phyloP scores from a whole-genome alignment of 2,113 vertebrate genomes.

The Micronisus gabar region DNA sequence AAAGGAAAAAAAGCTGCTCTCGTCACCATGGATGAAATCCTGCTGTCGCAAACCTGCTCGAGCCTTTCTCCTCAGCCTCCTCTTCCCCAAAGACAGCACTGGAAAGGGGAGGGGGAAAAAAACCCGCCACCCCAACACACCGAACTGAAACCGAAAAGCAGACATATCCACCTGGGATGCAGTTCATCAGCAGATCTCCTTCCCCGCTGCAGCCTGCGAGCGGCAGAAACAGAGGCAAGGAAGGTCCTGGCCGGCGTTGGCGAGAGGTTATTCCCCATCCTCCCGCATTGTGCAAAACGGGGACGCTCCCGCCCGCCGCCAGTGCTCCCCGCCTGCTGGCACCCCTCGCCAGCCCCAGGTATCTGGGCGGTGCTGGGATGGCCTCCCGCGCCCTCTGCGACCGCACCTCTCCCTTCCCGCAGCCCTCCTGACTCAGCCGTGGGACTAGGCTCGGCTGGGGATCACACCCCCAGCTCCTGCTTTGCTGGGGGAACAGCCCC shows the following conservation, averaged over 20 bases:
- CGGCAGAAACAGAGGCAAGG: neutral
- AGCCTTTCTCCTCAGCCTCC: neutral
- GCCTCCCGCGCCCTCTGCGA: neutral
- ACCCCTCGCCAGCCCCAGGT: neutral
- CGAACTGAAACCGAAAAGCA: neutral
- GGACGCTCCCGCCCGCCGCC: constrained; percentile 4
- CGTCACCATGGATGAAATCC: neutral
- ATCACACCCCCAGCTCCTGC: neutral
- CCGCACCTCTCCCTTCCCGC: neutral
- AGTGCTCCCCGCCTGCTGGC: neutral
- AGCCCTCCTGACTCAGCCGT: neutral
- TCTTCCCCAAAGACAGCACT: neutral
- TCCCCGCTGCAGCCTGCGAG: neutral
- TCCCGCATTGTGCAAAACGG: neutral
- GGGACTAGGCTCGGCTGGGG: neutral
- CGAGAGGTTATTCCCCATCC: neutral
- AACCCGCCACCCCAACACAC: neutral
- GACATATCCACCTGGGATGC: constrained; percentile 65
- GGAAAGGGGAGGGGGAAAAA: neutral
- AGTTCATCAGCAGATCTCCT: constrained; percentile 61
- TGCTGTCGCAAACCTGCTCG: neutral
- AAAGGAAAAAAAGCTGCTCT: neutral
- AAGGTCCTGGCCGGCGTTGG: neutral
- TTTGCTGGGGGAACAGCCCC: neutral
- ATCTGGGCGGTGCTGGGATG: constrained; percentile 38